Evolutionary conservation across 2,113 vertebrate genomes (phyloP).

Genomic region (Perca fluviatilis): DNA sequence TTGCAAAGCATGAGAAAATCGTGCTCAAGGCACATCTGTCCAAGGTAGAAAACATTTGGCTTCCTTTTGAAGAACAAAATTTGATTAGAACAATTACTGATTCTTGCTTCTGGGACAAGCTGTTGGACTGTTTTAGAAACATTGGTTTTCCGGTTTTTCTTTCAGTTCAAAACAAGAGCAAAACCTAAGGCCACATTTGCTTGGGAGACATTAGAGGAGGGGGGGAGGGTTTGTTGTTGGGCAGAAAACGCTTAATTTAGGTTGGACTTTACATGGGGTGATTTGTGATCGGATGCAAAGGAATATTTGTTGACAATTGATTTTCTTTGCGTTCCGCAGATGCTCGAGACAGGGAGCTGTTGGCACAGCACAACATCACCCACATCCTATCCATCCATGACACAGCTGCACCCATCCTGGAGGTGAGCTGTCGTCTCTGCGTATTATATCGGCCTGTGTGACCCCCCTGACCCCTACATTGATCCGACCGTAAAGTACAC

Average conservation of each 20-base stretch:
- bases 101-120: constrained; percentile 86
- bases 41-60: constrained; percentile 77
- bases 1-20: constrained; percentile 72
- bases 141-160: constrained; percentile 89
- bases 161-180: constrained; percentile 84
- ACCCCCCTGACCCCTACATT: not conserved
- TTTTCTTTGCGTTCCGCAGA: constrained; percentile 77
- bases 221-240: constrained; percentile 56
- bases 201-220: constrained; percentile 54
- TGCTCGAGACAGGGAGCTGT: constrained; percentile 90
- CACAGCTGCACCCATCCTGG: constrained; percentile 89
- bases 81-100: constrained; percentile 88
- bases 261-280: not conserved
- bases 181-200: constrained; percentile 70
- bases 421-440: constrained; percentile 84
- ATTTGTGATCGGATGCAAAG: constrained; percentile 30
- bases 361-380: constrained; percentile 92
- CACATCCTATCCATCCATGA: constrained; percentile 95
- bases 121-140: constrained; percentile 84
- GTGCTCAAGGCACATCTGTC: constrained; percentile 82
- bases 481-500: not conserved
- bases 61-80: constrained; percentile 89
- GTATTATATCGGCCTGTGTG: not conserved
- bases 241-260: constrained; percentile 66
- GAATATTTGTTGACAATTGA: constrained; percentile 2